phyloP scores from a whole-genome alignment of 2,888 invertebrate genomes.

The Oligia strigilis region DNA sequence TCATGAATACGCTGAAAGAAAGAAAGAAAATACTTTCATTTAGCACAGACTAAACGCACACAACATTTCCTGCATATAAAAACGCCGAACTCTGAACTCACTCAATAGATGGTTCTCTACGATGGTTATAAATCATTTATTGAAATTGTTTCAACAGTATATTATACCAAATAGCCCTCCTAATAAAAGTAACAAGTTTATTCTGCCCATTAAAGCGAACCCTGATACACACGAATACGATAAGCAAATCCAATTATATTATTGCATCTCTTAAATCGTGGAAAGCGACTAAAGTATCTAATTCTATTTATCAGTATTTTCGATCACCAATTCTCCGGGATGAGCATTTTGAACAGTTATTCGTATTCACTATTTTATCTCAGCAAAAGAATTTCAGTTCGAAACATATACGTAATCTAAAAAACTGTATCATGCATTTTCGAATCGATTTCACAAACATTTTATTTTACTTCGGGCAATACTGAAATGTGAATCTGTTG shows the following conservation, averaged over 20 bases:
- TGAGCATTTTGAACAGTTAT: conserved; percentile 38
- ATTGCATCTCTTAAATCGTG: conserved; percentile 14
- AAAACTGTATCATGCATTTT: conserved; percentile 60
- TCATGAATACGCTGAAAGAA: neutral
- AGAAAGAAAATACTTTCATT: neutral
- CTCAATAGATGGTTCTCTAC: neutral
- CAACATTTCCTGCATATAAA: neutral
- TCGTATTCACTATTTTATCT: conserved; percentile 40
- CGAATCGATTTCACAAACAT: conserved; percentile 63
- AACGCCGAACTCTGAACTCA: neutral
- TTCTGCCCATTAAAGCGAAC: neutral
- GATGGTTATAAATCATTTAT: neutral
- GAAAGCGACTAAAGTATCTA: conserved; percentile 1
- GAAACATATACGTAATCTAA: conserved; percentile 50
- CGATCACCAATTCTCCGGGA: conserved; percentile 20
- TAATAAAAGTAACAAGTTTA: neutral
- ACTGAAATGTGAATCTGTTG: conserved; percentile 47
- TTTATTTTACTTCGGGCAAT: conserved; percentile 64
- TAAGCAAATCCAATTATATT: conserved; percentile 7
- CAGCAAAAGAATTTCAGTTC: conserved; percentile 30
- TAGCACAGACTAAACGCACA: neutral
- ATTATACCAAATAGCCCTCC: neutral
- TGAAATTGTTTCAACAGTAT: neutral
- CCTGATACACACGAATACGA: neutral
- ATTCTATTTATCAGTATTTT: conserved; percentile 33